Conservation (phyloP, 92 coral and sea anemone species). For the Phymanthus crucifer region DNA sequence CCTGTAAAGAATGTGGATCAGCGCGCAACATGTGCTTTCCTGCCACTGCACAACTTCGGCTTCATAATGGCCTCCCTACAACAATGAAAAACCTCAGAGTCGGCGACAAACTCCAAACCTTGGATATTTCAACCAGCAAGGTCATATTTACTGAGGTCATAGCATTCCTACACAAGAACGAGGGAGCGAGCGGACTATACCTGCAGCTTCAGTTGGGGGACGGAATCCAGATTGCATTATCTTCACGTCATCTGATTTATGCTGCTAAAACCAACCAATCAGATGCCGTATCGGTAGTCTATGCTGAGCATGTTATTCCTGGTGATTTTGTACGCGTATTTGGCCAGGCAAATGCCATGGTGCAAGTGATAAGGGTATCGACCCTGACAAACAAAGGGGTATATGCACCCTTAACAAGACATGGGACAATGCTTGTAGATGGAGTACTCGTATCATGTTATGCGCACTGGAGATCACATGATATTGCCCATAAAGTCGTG, state of each 20-base stretch:
- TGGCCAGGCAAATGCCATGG: slow-evolving; percentile 14
- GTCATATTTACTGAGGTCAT: slow-evolving; percentile 53
- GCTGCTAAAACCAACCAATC: slow-evolving; percentile 20
- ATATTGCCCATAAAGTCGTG: slow-evolving; percentile 62
- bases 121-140: slow-evolving; percentile 47
- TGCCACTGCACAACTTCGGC: slow-evolving; percentile 47
- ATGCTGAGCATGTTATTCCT: slow-evolving; percentile 52
- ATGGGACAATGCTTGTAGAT: slow-evolving; percentile 68
- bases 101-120: slow-evolving; percentile 66
- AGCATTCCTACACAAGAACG: slow-evolving; percentile 62
- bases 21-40: slow-evolving; percentile 75
- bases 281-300: slow-evolving; percentile 23
- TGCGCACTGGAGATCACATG: slow-evolving; percentile 74
- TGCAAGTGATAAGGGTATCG: slow-evolving; percentile 39
- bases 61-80: slow-evolving; percentile 51
- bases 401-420: slow-evolving; percentile 74
- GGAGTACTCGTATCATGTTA: slow-evolving; percentile 70
- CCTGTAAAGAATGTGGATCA: slow-evolving; percentile 35
- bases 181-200: slow-evolving; percentile 18
- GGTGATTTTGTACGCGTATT: slow-evolving; percentile 52
- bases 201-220: slow-evolving; percentile 35
- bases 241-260: slow-evolving; percentile 70
- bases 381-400: slow-evolving; percentile 46
- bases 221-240: slow-evolving; percentile 43
- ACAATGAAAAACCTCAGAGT: slow-evolving; percentile 44